Evolutionary conservation across 1,140 invertebrate genomes (phyloP), one percentile per base, ranked within the genome.

Genomic region (Luehdorfia chinensis): DNA sequence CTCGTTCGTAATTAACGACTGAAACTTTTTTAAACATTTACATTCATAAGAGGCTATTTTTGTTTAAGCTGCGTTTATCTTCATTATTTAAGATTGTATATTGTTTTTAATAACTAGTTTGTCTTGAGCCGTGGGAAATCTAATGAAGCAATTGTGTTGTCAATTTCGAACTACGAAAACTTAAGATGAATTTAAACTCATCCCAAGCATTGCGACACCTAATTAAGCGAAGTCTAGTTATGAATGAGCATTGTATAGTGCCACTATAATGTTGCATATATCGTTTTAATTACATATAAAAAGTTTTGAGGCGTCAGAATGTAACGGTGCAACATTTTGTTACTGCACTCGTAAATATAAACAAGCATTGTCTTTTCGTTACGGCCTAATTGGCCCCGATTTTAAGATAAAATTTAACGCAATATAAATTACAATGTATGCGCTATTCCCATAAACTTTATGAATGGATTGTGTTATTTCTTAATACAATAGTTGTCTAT

Each of bases 231-330:
- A 41, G 50, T 52, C 53, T 54, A 56, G 50, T 65, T 56, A 47
- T 52, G 54, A 62, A 58, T 55, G 31, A 47, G 59, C 57, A 69
- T 66, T 63, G 63, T 66, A 55, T 55, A 47, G 32, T 31, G 55
- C 34, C 47, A 37, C 34, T 12, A 21, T 37, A 21, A 23, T 13
- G 34, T 37, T 37, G 34, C 34, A 37, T 37, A 6, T 37, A 37
- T 21, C n/a, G 0, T 21, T 37, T 37, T 37, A 37, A 37, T 37
- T 37, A 37, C 16, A 9, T 37, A 15, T 37, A 23, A 37, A 19
- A 21, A 37, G 34, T 11, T 37, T 37, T 37, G 21, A 8, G 18
- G 18, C 6, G 18, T 46, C 27, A 50, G 34, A 46, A 56, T 59
- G 50, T 58, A 48, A 43, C 55, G 53, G 19, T 21, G 19, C 19